Base-by-base conservation (phyloP, 2,888 invertebrate species). In the Artemia sp. region DNA sequence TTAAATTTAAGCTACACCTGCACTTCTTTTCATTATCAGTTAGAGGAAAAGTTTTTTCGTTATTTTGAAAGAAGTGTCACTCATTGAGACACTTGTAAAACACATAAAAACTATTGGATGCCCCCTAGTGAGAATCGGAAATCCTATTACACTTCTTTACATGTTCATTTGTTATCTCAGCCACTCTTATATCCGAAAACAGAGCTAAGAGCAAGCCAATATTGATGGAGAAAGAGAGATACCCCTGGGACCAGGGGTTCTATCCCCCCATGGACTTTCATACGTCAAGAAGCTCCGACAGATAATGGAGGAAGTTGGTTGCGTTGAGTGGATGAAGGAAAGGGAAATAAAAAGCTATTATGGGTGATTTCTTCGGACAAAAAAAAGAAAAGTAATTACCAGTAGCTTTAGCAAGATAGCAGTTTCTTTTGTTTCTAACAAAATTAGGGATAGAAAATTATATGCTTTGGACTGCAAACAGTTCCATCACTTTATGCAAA, bases 291-390 rank as follows among this genome's bases (percentile, higher is more conserved):
- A 58, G 64, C 24, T 58, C 14, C 64, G 24, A 58, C 14, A 24
- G 64, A 58, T 58, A 58, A 58, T 58, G 64, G 64, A 58, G 64
- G 24, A 58, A 19, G 64, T 58, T 58, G 64, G 64, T 58, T 58
- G 64, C 14, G 24, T 24, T 58, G 64, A 58, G 64, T 58, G 64
- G 64, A 58, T 58, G 14, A 19, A n/a, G 64, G 24, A 58, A 24
- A 24, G 64, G 64, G 64, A 58, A 58, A 24, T n/a, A 58, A 58
- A 58, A 19, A 24, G 24, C 24, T 58, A 19, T 24, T 58, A 24
- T 11, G n/a, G 24, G 11, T 58, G 64, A 9, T 58, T 58, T 38
- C 38, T 38, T 38, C 38, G 38, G 38, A 38, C 38, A 38, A 38
- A 38, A 38, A 38, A 2, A 38, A 38, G 38, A 38, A 6, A 38